Base-by-base conservation (phyloP, 2,113 vertebrate species). In the Chiloscyllium plagiosum region DNA sequence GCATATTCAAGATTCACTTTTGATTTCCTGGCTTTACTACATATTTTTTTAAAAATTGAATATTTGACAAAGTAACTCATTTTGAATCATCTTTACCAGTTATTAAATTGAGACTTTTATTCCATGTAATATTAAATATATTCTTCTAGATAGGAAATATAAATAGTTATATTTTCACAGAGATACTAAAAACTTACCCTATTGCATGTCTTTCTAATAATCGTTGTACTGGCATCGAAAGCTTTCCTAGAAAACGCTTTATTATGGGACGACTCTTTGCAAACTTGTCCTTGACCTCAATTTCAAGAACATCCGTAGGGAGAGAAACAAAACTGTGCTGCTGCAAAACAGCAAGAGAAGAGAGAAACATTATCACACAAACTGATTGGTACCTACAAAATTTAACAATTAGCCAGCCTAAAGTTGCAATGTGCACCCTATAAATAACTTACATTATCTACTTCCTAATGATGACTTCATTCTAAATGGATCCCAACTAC, bases 261-360 rank as follows among this genome's bases (percentile, higher is more conserved):
- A 99, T 99, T 97, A 99, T 99, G 0, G 99, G 99, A 10, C 99
- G 98, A 96, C 99, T 99, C 97, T 99, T 99, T 92, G 99, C 98
- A 96, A 99, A 99, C 97, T 99, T 99, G 96, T 99, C 99, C 97
- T 99, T 99, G 96, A 99, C 99, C 97, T 99, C 99, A 78, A 99
- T 99, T 97, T 99, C 99, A 97, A 99, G 97, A 96, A 99, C 99
- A 5, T 99, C 99, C 13, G 99, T 99, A 76, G 99, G 99, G 96
- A 99, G 97, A 52, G 99, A 99, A 96, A 99, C 98, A 96, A 99
- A 99, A 97, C 97, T 99, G 97, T 99, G 99, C 95, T 98, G 97
- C 99, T 99, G 97, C 7, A 52, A 96, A 96, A 89, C 97, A 95
- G 97, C 66, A 96, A 96, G 4, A 89, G 50, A 52, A 97, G 1